Conservation (phyloP, 2,113 vertebrate genomes). For the Sylvilagus bachmani region DNA sequence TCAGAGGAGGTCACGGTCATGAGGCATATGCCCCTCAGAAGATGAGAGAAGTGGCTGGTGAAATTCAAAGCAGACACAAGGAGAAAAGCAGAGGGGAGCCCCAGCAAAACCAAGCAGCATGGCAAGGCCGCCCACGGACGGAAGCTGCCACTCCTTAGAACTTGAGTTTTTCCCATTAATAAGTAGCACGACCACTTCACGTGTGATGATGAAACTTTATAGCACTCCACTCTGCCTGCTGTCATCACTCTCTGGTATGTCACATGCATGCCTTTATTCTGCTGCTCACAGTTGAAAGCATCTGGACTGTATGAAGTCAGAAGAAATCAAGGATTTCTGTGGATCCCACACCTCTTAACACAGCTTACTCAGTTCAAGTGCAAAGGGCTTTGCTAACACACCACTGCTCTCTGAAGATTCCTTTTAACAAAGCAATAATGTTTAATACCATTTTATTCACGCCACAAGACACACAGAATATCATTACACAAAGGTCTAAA, state of each 20-base stretch:
- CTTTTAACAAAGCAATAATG: conserved; percentile 47
- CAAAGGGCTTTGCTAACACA: conserved; percentile 16
- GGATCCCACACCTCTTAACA: not conserved
- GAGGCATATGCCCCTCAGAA: not conserved
- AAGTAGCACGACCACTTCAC: conserved; percentile 18
- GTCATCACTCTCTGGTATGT: conserved; percentile 13
- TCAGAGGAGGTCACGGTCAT: not conserved
- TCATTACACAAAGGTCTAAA: not conserved
- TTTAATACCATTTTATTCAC: conserved; percentile 34
- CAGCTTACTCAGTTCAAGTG: not conserved
- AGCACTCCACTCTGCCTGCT: conserved; percentile 28
- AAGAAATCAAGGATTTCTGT: conserved; percentile 37
- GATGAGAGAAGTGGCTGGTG: not conserved
- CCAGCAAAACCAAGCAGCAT: not conserved
- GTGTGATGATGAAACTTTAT: not conserved
- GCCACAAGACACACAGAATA: not conserved
- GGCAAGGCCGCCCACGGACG: not conserved
- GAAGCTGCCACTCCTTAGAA: conserved; percentile 20
- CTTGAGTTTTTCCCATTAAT: conserved; percentile 36
- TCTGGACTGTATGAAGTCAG: not conserved
- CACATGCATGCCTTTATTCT: not conserved
- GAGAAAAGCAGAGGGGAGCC: not conserved
- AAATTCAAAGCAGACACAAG: not conserved
- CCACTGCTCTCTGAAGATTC: not conserved
- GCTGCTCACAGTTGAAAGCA: not conserved